Evolutionary conservation across 2,797 vertebrate genomes (phyloP).

Genomic region (Petrocephalus schoutedeni): DNA sequence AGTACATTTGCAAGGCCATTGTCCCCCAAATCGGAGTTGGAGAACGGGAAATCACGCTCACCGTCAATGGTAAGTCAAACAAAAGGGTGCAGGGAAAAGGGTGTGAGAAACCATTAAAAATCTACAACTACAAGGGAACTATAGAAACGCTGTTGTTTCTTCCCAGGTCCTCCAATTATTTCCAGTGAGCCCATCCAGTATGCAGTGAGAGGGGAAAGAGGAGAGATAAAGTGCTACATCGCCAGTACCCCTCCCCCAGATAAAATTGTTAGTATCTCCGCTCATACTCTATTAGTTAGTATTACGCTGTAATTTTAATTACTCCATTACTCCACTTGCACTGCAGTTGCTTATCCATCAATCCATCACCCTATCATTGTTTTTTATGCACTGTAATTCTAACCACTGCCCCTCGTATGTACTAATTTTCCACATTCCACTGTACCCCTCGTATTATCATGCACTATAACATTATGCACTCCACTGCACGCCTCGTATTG

Average conservation of each 20-base stretch:
- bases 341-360: background rate
- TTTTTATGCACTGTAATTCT: slow-evolving; percentile 14
- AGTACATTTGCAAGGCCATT: slow-evolving; percentile 92
- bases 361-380: background rate
- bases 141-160: background rate
- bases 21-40: slow-evolving; percentile 90
- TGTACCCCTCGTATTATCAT: background rate
- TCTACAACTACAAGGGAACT: background rate
- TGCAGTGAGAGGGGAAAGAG: slow-evolving; percentile 75
- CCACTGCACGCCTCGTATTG: slow-evolving; percentile 33
- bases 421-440: background rate
- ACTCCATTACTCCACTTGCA: slow-evolving; percentile 34
- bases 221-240: slow-evolving; percentile 90
- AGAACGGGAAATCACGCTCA: slow-evolving; percentile 82
- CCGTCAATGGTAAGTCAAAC: slow-evolving; percentile 77
- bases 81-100: background rate
- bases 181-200: slow-evolving; percentile 84
- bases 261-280: slow-evolving; percentile 80
- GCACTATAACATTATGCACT: no score
- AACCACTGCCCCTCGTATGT: background rate
- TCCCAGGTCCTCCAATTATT: slow-evolving; percentile 84
- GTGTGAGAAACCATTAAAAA: background rate
- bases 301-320: slow-evolving; percentile 26
- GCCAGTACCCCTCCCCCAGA: slow-evolving; percentile 88
- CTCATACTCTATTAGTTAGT: slow-evolving; percentile 19